Base-by-base conservation (phyloP, 2,797 vertebrate genomes). In the Florisuga fusca region DNA sequence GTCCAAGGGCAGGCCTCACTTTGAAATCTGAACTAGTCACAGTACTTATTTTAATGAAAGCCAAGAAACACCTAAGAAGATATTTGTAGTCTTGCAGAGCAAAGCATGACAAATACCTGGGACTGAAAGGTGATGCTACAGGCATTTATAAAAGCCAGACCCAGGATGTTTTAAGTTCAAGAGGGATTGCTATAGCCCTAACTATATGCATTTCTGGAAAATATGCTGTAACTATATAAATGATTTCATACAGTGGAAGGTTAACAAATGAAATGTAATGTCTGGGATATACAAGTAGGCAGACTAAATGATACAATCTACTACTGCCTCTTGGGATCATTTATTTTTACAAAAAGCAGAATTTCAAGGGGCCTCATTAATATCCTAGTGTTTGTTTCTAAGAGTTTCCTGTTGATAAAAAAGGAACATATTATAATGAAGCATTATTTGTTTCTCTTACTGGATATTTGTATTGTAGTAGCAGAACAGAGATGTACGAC, bases 321-420 rank as follows among this genome's bases (percentile, higher is more conserved):
- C 80, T 95, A 55, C 16, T 82, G 41, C 45, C 71, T 94, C 69
- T 81, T 88, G 74, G 22, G 43, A 55, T 84, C 17, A 62, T 81
- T 93, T 94, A 38, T 88, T 95, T 96, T 84, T 84, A 62, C 34
- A 62, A 64, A 84, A 63, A 68, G 5, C 10, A 81, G 51, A 66
- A 66, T 78, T 91, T 91, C 46, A 58, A 74, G 87, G 59, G 72
- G 26, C 51, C 81, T 90, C n/a, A 17, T 86, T 86, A 80, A 41
- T 83, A 84, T 69, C 27, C 22, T 43, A 73, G 10, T 93, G 68
- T 93, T 86, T 93, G 34, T 87, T 89, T 84, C 26, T 66, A 36
- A 64, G 83, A 75, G 22, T 64, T 87, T 90, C 68, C 67, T 94
- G 73, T 93, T 93, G 80, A 94, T 76, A 55, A 92, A 87, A 50